Base-by-base conservation (phyloP, 2,797 vertebrate genomes). In the Crocodylus rhombifer region DNA sequence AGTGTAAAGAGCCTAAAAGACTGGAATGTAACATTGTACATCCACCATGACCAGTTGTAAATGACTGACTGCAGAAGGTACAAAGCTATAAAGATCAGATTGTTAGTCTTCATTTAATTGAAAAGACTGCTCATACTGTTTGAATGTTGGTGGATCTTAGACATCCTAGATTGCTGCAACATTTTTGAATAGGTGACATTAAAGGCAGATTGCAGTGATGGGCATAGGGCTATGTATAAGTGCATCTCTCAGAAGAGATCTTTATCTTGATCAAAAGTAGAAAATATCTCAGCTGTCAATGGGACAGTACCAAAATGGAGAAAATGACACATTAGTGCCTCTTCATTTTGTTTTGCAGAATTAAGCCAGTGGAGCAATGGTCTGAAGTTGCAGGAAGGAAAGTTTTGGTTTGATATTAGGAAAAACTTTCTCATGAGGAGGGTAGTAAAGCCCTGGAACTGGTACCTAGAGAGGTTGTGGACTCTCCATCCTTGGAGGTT, bases 261-360 rank as follows among this genome's bases (percentile, higher is more conserved):
- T 75, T 92, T 95, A 83, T 93, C 91, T 97, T 97, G 86, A 86
- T 91, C 57, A 92, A 81, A 78, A 95, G 84, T 92, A 95, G 93
- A 89, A 93, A 87, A 82, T 91, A 90, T 55, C 28, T 57, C 6
- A 61, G 62, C 77, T 18, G 17, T 80, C 76, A 61, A 77, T 91
- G 76, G 84, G 94, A 18, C 75, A 67, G 42, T 91, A 79, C 89
- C 90, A 96, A 67, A 95, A 87, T 78, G 73, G n/a, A 96, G 75
- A 65, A 79, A 88, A 67, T 84, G 33, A 36, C 62, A 23, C 79
- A 82, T 42, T 42, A 65, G 90, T 69, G 94, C 21, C 15, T 36
- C 67, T 90, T 95, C 87, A 83, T 95, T 96, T 91, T 91, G 81
- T 81, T 93, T 90, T 87, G 81, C 23, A 30, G 89, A 82, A 87